These are phyloP conservation scores for Morinoia aosen DNA, from an alignment of 2,888 invertebrate species.

Conservation along the genomic window DNA sequence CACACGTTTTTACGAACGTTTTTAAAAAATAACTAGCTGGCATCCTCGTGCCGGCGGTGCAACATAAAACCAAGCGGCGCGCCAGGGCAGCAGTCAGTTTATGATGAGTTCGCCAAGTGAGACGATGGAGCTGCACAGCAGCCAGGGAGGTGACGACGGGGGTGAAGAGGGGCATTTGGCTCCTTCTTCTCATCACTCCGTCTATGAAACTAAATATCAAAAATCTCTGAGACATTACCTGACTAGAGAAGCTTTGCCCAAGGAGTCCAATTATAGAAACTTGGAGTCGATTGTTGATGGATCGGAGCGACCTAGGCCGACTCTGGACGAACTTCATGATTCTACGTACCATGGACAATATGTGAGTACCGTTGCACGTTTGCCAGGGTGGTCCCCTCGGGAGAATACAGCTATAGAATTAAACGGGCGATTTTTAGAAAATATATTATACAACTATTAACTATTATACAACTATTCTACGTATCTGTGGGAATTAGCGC, in stretches of 20 bases:
- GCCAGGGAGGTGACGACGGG: constrained; percentile 44
- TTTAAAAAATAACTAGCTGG: constrained; percentile 1
- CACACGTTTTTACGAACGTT: constrained; percentile 15
- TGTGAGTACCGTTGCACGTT: neutral
- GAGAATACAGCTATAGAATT: neutral
- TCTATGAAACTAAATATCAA: constrained; percentile 66
- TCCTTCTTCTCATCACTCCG: constrained; percentile 18
- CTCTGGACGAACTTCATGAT: constrained; percentile 74
- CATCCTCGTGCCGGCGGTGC: neutral
- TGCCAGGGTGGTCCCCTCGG: too few species aligned
- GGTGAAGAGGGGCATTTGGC: constrained; percentile 31
- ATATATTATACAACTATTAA: too few species aligned
- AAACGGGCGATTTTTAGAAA: too few species aligned
- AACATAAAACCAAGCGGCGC: constrained; percentile 16
- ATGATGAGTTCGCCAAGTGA: constrained; percentile 26
- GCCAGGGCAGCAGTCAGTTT: neutral
- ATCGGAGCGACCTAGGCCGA: constrained; percentile 68
- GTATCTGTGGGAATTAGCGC: too few species aligned
- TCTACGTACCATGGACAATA: constrained; percentile 27
- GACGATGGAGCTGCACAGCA: constrained; percentile 39
- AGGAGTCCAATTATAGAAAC: constrained; percentile 73
- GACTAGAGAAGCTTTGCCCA: constrained; percentile 75
- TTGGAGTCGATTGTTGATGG: constrained; percentile 69
- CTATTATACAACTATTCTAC: too few species aligned
- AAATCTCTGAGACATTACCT: constrained; percentile 73